Evolutionary conservation across 1,140 invertebrate species (phyloP).

Genomic region (Hylaeus anthracinus): DNA sequence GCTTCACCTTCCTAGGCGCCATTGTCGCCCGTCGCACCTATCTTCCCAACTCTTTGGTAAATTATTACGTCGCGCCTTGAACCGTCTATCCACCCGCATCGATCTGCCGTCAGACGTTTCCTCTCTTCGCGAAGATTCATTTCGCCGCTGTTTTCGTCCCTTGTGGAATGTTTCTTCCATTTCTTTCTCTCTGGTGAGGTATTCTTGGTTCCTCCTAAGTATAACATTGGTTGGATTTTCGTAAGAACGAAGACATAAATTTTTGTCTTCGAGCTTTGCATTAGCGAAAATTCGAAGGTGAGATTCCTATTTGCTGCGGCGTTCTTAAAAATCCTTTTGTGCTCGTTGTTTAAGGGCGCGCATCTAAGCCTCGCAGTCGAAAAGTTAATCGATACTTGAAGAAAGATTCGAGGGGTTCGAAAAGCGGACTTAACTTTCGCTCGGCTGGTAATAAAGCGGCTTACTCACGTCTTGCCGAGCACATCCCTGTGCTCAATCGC

Average conservation of each 20-base stretch:
- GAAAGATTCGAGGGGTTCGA: conserved; percentile 46
- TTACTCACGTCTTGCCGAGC: conserved; percentile 51
- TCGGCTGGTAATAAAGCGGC: conserved; percentile 57
- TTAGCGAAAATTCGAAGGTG: background rate
- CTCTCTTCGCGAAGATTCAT: background rate
- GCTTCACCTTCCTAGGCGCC: background rate
- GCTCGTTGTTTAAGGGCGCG: conserved; percentile 26
- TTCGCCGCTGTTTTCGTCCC: background rate
- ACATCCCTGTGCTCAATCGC: conserved; percentile 44
- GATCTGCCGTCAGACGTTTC: background rate
- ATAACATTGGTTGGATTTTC: too few species aligned
- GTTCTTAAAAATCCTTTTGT: background rate
- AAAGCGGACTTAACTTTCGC: conserved; percentile 52
- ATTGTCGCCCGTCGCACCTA: background rate
- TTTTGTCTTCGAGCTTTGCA: too few species aligned
- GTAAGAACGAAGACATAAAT: too few species aligned
- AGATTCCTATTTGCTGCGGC: background rate
- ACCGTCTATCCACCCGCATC: conserved; percentile 1
- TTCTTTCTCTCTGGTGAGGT: too few species aligned
- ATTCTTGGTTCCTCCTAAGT: too few species aligned
- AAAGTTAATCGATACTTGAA: conserved; percentile 51
- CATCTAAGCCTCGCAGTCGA: conserved; percentile 9
- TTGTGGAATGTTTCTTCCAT: too few species aligned
- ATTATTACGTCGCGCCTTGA: conserved; percentile 30
- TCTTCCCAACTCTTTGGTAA: conserved; percentile 17